Conservation (phyloP, 2,113 vertebrate genomes). For the Cryptotis parvus region DNA sequence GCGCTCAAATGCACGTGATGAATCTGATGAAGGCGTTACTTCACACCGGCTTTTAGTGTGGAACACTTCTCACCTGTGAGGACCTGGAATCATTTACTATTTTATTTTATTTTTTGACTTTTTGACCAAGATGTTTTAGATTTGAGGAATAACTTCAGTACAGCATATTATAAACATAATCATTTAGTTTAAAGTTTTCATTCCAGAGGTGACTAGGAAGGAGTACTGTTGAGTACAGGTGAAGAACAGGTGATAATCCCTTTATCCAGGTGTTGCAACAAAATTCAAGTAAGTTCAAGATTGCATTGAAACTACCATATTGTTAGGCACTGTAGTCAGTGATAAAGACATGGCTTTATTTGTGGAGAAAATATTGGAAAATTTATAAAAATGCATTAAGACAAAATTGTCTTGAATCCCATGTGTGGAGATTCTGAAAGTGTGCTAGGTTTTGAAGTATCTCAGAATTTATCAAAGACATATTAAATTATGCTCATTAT, state of each 20-base stretch:
- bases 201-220: slow-evolving; percentile 15
- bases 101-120: no score
- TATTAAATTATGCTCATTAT: background rate
- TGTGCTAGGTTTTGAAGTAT: background rate
- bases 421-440: background rate
- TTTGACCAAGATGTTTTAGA: background rate
- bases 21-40: slow-evolving; percentile 14
- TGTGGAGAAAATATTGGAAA: background rate
- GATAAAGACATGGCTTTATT: background rate
- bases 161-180: no score
- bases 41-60: background rate
- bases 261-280: slow-evolving; percentile 22
- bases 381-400: slow-evolving; percentile 31
- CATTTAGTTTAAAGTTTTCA: slow-evolving; percentile 36
- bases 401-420: background rate
- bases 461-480: slow-evolving; percentile 10
- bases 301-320: background rate
- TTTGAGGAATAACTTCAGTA: background rate
- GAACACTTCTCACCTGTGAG: background rate
- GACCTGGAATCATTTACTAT: background rate
- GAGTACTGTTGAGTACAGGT: background rate
- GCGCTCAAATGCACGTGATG: background rate
- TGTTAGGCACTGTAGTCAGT: background rate
- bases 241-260: slow-evolving; percentile 2
- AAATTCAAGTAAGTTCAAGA: background rate